These are phyloP conservation scores for Murina feae DNA, from an alignment of 2,113 vertebrate genomes.

Conservation along the genomic window DNA sequence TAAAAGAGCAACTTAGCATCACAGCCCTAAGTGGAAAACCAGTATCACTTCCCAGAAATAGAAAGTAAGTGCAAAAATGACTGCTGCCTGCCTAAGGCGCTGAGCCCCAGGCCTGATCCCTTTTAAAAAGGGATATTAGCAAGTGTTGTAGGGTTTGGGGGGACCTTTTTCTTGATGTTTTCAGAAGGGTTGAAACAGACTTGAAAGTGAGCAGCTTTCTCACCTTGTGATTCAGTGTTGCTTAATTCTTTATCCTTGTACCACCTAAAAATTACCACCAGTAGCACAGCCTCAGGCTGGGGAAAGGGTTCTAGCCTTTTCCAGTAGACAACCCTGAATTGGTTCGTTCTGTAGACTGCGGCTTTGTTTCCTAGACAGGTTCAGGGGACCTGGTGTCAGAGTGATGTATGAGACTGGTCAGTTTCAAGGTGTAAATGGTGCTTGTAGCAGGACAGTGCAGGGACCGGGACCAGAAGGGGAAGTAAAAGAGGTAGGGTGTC, in stretches of 20 bases:
- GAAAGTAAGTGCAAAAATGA: constrained; percentile 51
- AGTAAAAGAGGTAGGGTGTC: background rate
- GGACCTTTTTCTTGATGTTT: background rate
- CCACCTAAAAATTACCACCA: background rate
- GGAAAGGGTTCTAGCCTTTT: background rate
- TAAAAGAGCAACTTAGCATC: constrained; percentile 35
- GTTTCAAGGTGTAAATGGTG: background rate
- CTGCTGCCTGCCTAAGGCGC: background rate
- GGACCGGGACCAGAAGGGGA: background rate
- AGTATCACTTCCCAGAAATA: constrained; percentile 58
- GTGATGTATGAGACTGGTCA: background rate
- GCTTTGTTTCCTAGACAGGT: background rate
- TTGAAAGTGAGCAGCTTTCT: background rate
- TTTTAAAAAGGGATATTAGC: background rate
- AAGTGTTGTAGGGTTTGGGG: background rate
- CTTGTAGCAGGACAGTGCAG: background rate
- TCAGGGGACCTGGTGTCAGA: background rate
- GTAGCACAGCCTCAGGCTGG: background rate
- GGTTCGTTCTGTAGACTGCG: background rate
- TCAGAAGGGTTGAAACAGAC: background rate
- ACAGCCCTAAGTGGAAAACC: constrained; percentile 52
- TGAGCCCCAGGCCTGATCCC: constrained; percentile 25
- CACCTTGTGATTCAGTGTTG: background rate
- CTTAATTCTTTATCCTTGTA: background rate
- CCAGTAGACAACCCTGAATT: background rate